Evolutionary conservation across 2,888 invertebrate species (phyloP).

Genomic region (Cheiracanthium punctorium): DNA sequence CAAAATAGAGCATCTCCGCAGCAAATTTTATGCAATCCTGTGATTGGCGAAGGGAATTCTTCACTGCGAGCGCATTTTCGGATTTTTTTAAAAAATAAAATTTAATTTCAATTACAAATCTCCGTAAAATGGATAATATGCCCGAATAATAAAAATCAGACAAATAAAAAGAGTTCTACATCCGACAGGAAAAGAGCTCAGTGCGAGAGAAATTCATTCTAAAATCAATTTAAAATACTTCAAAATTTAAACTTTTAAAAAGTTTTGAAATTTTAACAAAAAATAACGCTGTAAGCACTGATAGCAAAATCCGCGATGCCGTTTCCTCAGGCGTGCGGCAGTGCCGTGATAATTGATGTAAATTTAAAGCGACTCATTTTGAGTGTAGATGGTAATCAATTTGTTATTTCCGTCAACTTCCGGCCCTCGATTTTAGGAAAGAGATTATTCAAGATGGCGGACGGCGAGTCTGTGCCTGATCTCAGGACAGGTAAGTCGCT

Average conservation of each 20-base stretch:
- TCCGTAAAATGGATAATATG: background rate
- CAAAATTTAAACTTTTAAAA: constrained; percentile 66
- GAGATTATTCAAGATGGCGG: constrained; percentile 70
- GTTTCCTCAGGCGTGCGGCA: background rate
- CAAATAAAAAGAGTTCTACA: background rate
- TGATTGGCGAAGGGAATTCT: constrained; percentile 50
- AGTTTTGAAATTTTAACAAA: constrained; percentile 44
- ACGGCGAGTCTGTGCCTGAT: constrained; percentile 62
- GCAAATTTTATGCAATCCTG: constrained; percentile 34
- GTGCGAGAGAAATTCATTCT: constrained; percentile 20
- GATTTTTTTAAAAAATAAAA: constrained; percentile 25
- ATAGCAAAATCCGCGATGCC: no score
- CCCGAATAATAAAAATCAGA: no score
- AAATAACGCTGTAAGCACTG: no score
- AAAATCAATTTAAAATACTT: constrained; percentile 57
- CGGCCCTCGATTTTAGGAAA: constrained; percentile 57
- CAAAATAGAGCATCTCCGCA: constrained; percentile 51
- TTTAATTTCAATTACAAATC: background rate
- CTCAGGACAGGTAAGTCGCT: constrained; percentile 62
- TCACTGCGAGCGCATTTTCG: constrained; percentile 43
- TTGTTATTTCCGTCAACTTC: constrained; percentile 70
- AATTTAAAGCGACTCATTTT: constrained; percentile 15
- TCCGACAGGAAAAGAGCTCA: background rate
- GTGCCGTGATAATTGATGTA: background rate
- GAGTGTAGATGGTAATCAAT: constrained; percentile 66